Percentiles rank a stretch among this genome's conserved stretches.
Conservation (phyloP, 2,113 vertebrate genomes). For the Rhagologus leucostigma region DNA sequence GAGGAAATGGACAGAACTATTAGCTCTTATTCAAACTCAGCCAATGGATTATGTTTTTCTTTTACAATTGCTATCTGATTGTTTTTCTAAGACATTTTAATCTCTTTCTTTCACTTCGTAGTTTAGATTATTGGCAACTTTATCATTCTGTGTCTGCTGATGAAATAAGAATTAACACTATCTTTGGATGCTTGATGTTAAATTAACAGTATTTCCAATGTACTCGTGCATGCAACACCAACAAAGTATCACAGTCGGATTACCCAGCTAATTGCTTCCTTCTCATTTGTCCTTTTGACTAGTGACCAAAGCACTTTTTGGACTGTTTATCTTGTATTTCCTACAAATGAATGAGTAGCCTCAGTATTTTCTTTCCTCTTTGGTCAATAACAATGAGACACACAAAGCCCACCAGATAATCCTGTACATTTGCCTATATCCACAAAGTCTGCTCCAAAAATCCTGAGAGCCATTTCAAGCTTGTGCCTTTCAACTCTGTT, state of each 20-base stretch:
- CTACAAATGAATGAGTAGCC: not conserved
- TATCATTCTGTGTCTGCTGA: not conserved
- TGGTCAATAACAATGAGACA: not conserved
- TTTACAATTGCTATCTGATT: not conserved
- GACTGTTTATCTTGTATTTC: not conserved
- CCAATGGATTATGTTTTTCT: not conserved
- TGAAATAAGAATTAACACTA: not conserved
- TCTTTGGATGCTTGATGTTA: not conserved
- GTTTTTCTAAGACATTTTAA: not conserved
- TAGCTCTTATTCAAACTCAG: not conserved
- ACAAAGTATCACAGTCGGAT: not conserved
- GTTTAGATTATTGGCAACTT: not conserved
- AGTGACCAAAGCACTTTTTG: not conserved
- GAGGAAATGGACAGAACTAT: not conserved
- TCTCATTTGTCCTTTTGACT: not conserved
- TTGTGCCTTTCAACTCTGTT: not conserved
- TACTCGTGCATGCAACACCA: not conserved
- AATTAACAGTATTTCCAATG: not conserved
- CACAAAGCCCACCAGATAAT: not conserved
- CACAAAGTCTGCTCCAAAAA: not conserved
- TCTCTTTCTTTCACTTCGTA: not conserved
- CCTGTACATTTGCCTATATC: not conserved
- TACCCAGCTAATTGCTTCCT: not conserved
- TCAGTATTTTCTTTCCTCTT: not conserved
- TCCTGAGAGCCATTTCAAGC: not conserved